Base-by-base conservation (phyloP, 2,888 invertebrate species). In the Seladonia tumulorum region DNA sequence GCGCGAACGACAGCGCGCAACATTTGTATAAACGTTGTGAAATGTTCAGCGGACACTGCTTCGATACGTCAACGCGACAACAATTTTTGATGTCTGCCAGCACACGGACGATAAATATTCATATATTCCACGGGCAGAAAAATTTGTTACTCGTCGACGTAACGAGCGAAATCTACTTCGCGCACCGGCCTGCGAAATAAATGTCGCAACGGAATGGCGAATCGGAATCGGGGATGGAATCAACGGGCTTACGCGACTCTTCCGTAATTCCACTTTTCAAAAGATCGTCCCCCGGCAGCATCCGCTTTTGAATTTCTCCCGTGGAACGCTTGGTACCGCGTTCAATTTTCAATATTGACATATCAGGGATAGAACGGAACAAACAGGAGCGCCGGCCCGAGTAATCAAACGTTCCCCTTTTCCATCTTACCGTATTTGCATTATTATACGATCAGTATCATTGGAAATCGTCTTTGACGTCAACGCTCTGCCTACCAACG, bases 341-440 rank as follows among this genome's bases (percentile, higher is more conserved):
- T 76, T 60, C 71, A 49, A 72, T 76, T 83, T 83, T 79, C 83
- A 76, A 79, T 79, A 79, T 79, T 79, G 78, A 79, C 57, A 71
- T 63, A 78, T 71, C 78, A 78, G 18, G 57, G 42, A 75, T 78
- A 45, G 74, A 45, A 22, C 35, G 60, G 63, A 75, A 83, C 53
- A 83, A 82, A 77, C 70, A 82, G 29, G 25, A 70, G 72, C 42
- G 45, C 25, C 39, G 29, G 42, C 35, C 14, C 22, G 63, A 39
- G 49, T 71, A 63, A 77, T 47, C 70, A 57, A 78, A 74, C 42
- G 74, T 7, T 73, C 39, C 73, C 29, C 60, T 70, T 68, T 68
- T 1, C 25, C 42, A 22, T 22, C 39, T 82, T 66, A 74, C 73
- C 73, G 39, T 76, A 70, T 74, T 77, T 78, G 83, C 77, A 74